Percentiles rank a stretch among this genome's conserved stretches.
phyloP scores from a whole-genome alignment of 2,113 vertebrate species.

The Capreolus pygargus region DNA sequence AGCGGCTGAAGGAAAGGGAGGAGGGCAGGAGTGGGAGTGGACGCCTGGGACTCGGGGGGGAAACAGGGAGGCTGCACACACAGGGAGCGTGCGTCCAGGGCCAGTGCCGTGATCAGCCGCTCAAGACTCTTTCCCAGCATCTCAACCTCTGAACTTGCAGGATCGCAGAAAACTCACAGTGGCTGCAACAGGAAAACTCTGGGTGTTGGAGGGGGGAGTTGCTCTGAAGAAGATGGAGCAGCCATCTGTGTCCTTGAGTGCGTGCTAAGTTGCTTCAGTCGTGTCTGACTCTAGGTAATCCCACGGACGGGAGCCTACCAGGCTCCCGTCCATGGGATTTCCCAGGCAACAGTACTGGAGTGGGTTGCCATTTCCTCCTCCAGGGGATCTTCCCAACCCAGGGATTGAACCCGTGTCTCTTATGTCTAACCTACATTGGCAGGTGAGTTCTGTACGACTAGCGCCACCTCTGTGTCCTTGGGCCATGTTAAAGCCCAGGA shows the following conservation, averaged over 20 bases:
- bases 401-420: not conserved
- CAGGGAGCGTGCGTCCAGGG: rapidly evolving
- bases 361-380: not conserved
- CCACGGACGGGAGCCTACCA: not conserved
- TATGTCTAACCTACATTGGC: not conserved
- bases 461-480: not conserved
- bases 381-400: not conserved
- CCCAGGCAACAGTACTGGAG: not conserved
- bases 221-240: not conserved
- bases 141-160: not conserved
- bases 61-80: rapidly evolving
- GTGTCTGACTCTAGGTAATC: not conserved
- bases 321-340: not conserved
- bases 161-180: not conserved
- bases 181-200: not conserved
- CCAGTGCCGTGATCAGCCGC: rapidly evolving
- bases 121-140: not conserved
- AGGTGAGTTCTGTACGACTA: rapidly evolving
- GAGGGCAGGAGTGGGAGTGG: not conserved
- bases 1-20: not conserved
- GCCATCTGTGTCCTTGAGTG: not conserved
- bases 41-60: not conserved
- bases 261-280: not conserved
- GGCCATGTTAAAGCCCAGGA: not conserved
- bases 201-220: not conserved